Percentiles rank a stretch among this genome's conserved stretches.
Conservation (phyloP, 2,113 vertebrate species). For the Dendropsophus ebraccatus region DNA sequence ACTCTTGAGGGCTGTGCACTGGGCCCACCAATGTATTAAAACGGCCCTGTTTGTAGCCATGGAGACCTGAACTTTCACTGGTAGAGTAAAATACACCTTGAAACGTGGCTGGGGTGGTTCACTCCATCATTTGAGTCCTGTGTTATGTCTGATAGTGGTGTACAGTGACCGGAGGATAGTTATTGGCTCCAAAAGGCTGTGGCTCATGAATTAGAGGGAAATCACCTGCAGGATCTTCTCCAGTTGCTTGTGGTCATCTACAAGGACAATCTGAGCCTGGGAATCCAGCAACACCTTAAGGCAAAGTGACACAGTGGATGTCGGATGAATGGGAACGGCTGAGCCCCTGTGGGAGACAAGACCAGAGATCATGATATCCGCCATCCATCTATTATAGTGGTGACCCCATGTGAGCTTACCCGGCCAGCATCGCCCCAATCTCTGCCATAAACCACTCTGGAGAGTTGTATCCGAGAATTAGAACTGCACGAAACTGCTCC, state of each 20-base stretch:
- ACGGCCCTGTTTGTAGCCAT: too few relatives aligned
- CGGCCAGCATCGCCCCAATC: slow-evolving; percentile 78
- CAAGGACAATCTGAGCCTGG: slow-evolving; percentile 15
- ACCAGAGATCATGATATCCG: not conserved
- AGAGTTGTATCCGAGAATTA: slow-evolving; percentile 79
- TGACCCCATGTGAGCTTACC: slow-evolving; percentile 67
- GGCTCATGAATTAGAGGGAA: not conserved
- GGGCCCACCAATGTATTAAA: too few relatives aligned
- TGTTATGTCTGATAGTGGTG: too few relatives aligned
- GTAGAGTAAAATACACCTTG: too few relatives aligned
- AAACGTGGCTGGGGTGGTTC: too few relatives aligned
- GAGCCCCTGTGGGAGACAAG: not conserved
- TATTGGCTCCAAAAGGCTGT: not conserved
- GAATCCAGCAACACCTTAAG: not conserved
- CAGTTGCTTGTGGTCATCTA: slow-evolving; percentile 7
- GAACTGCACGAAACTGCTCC: slow-evolving; percentile 76
- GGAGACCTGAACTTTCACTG: too few relatives aligned
- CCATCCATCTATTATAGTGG: not conserved
- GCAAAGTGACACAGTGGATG: not conserved
- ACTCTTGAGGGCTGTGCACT: too few relatives aligned
- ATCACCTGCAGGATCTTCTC: slow-evolving; percentile 40
- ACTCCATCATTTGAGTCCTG: too few relatives aligned
- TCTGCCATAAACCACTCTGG: slow-evolving; percentile 80
- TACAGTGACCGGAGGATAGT: too few relatives aligned
- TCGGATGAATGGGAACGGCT: slow-evolving; percentile 30